Conservation (phyloP, 1,140 invertebrate species). For the Scaptodrosophila lebanonensis region DNA sequence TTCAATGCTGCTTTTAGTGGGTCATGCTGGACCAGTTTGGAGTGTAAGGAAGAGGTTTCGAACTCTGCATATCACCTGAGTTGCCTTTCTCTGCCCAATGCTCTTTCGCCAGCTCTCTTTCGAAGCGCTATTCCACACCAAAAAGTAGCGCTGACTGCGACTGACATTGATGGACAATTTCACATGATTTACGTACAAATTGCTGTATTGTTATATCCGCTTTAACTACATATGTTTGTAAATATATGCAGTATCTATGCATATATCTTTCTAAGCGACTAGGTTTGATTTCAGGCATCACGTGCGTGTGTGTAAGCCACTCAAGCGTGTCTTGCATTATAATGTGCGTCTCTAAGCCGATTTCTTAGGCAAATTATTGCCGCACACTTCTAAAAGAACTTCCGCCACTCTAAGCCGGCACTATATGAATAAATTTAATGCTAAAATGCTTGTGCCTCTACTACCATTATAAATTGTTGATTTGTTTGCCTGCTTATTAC, state of each 20-base stretch:
- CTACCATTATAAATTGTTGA: constrained; percentile 67
- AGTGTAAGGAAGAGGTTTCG: constrained; percentile 57
- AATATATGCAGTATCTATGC: no score
- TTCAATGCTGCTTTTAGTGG: constrained; percentile 41
- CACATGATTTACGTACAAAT: constrained; percentile 19
- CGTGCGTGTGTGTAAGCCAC: constrained; percentile 21
- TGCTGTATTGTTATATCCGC: constrained; percentile 32
- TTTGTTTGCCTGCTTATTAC: constrained; percentile 63
- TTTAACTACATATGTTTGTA: constrained; percentile 25
- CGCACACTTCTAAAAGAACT: constrained; percentile 43
- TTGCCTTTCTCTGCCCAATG: constrained; percentile 1
- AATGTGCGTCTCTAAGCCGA: constrained; percentile 28
- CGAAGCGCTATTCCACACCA: no score
- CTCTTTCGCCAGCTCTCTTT: constrained; percentile 17
- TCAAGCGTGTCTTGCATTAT: constrained; percentile 45
- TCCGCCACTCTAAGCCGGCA: constrained; percentile 58
- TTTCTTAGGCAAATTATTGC: constrained; percentile 59
- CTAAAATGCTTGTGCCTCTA: no score
- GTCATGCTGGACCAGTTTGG: constrained; percentile 65
- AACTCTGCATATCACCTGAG: constrained; percentile 46
- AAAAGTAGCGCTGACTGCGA: neutral
- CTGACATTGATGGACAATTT: constrained; percentile 15
- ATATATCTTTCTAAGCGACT: constrained; percentile 23
- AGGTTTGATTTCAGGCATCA: neutral
- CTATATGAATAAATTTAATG: no score